Conservation (phyloP, 2,888 invertebrate species). For the Zelleria hepariella region DNA sequence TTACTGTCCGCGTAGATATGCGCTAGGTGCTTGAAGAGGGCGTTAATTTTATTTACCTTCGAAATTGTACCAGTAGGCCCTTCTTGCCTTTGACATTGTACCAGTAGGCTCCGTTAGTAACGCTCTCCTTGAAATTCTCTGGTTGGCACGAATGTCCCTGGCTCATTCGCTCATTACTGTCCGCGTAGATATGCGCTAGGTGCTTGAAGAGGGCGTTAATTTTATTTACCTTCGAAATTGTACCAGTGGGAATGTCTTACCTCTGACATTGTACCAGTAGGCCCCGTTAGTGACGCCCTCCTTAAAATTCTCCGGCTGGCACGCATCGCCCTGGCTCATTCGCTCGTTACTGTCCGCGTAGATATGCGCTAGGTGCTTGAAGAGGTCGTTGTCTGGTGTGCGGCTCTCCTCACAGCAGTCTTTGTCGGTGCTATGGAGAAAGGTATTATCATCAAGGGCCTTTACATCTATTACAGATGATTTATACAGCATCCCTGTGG, state of each 20-base stretch:
- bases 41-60: too few species aligned
- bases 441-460: too few species aligned
- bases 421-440: slow-evolving; percentile 55
- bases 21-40: slow-evolving; percentile 87
- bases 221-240: too few species aligned
- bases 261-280: slow-evolving; percentile 89
- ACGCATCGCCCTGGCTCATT: slow-evolving; percentile 83
- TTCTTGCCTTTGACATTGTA: slow-evolving; percentile 84
- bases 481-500: too few species aligned
- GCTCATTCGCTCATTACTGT: slow-evolving; percentile 82
- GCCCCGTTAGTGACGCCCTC: slow-evolving; percentile 94
- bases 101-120: slow-evolving; percentile 95
- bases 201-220: slow-evolving; percentile 84
- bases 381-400: slow-evolving; percentile 87
- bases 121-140: slow-evolving; percentile 82
- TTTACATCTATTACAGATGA: too few species aligned
- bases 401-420: slow-evolving; percentile 81
- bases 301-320: slow-evolving; percentile 79
- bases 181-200: slow-evolving; percentile 83
- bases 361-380: slow-evolving; percentile 80
- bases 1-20: slow-evolving; percentile 82
- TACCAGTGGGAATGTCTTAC: too few species aligned
- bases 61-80: too few species aligned
- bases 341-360: slow-evolving; percentile 82
- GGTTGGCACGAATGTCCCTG: slow-evolving; percentile 79